Conservation (phyloP, 2,888 invertebrate genomes). For the Serrognathus titanus region DNA sequence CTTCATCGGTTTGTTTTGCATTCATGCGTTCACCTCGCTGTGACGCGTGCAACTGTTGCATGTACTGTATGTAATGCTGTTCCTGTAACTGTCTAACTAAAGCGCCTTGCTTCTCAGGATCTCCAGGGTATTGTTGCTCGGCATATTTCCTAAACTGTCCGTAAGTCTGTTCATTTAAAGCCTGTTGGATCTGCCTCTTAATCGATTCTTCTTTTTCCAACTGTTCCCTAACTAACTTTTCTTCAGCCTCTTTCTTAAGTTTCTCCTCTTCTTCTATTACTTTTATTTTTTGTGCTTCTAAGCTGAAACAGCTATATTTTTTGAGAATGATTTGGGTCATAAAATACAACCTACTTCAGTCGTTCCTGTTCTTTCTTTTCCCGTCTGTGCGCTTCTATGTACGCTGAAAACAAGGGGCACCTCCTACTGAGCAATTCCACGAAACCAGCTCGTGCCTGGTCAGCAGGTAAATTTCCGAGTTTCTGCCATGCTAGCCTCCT, state of each 20-base stretch:
- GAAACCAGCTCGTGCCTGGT: conserved; percentile 91
- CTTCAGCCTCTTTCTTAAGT: conserved; percentile 60
- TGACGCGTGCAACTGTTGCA: conserved; percentile 80
- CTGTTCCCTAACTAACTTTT: conserved; percentile 61
- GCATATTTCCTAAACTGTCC: conserved; percentile 86
- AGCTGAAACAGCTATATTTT: conserved; percentile 32
- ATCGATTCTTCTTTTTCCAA: conserved; percentile 61
- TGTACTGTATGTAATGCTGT: conserved; percentile 98
- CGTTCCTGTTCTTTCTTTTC: conserved; percentile 79
- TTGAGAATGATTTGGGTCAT: not conserved
- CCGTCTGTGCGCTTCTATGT: conserved; percentile 85
- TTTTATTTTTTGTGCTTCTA: conserved; percentile 57
- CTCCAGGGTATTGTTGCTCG: conserved; percentile 86
- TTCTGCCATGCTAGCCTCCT: conserved; percentile 91
- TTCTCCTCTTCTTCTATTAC: conserved; percentile 58
- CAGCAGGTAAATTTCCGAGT: conserved; percentile 78
- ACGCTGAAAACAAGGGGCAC: conserved; percentile 88
- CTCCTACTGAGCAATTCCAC: conserved; percentile 79
- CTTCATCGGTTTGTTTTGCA: conserved; percentile 22
- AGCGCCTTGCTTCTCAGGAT: conserved; percentile 87
- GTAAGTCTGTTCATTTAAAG: conserved; percentile 92
- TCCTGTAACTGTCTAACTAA: conserved; percentile 94
- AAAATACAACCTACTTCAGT: conserved; percentile 50
- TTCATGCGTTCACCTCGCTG: conserved; percentile 36
- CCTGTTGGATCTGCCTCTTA: conserved; percentile 88